Base-by-base conservation (phyloP, 1,140 invertebrate species). In the Conus betulinus region DNA sequence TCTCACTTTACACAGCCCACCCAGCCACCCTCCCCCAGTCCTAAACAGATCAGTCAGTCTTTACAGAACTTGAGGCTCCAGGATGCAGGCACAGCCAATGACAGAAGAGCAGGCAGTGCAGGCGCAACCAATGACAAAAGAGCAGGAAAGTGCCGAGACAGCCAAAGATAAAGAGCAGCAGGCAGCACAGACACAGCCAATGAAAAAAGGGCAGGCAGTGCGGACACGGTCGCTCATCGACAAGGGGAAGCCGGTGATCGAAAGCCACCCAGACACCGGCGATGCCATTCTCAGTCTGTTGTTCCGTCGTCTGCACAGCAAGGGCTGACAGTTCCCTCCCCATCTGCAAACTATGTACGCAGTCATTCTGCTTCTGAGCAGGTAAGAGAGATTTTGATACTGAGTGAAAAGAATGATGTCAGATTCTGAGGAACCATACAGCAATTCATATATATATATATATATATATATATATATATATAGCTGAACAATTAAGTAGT, bases 251-350 rank as follows among this genome's bases (percentile, higher is more conserved):
- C 71, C 25, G 52, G 15, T 25, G n/a, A 20, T 15, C 51, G 57
- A 17, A 87, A 78, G 52, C 53, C 51, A 17, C 15, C 71, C 39
- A 52, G 74, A 78, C 67, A 87, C 53, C 71, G 85, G n/a, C 85
- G 55, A n/a, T 87, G 85, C 25, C 74, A 78, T 52, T 87, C 85
- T 5, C 85, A 87, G 85, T 87, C 85, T 52, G n/a, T 57, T n/a
- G 63, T 74, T 15, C 4, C 27, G 23, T 57, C 85, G 17, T 25
- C 85, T 51, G 51, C 85, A 25, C 71, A 87, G 85, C n/a, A 74
- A 5, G 55, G 63, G n/a, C 8, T 52, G 13, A 13, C 71, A 6
- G n/a, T 76, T 6, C 63, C 84, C 25, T n/a, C 55, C n/a, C 7
- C 63, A 52, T 55, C 63, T 20, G 39, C 20, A 52, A 20, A 67